A percentile compares a stretch with the other conserved stretches of the same genome.
These are phyloP conservation scores for Labeo rohita DNA, from an alignment of 2,113 vertebrate genomes.

Conservation along the genomic window DNA sequence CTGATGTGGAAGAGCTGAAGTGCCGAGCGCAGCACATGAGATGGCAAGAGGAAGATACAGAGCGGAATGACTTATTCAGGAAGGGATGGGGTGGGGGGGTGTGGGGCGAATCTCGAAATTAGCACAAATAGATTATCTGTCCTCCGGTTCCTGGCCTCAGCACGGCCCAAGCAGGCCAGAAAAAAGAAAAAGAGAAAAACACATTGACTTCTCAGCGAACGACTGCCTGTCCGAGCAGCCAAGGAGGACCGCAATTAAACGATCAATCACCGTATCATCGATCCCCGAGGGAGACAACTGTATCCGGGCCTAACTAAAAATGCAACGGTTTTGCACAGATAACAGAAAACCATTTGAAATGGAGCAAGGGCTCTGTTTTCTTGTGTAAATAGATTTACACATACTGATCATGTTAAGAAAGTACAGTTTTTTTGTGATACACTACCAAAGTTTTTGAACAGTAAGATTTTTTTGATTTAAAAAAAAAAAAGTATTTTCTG, in stretches of 20 bases:
- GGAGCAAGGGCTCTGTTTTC: background rate
- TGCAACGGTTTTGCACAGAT: constrained; percentile 12
- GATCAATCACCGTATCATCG: constrained; percentile 76
- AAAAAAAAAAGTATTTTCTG: no score
- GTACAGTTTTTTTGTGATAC: background rate
- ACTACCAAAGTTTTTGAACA: no score
- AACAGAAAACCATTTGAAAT: constrained; percentile 8
- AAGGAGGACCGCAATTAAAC: constrained; percentile 65
- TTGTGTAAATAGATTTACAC: background rate
- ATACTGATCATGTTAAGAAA: background rate
- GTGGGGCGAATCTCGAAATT: constrained; percentile 72
- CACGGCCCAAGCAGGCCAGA: constrained; percentile 65
- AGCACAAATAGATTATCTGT: constrained; percentile 83
- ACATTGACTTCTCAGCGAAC: constrained; percentile 44
- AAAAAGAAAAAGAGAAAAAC: constrained; percentile 28
- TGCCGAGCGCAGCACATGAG: constrained; percentile 62
- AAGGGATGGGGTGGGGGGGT: constrained; percentile 67
- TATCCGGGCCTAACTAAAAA: constrained; percentile 33
- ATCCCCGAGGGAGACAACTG: constrained; percentile 71
- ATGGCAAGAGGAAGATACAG: constrained; percentile 43
- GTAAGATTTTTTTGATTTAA: no score
- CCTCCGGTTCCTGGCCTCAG: constrained; percentile 64
- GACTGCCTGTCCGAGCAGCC: constrained; percentile 50
- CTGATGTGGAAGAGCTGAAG: constrained; percentile 60
- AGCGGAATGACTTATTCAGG: constrained; percentile 73